Evolutionary conservation across 2,888 invertebrate genomes (phyloP).

Genomic region (Tetragnatha montana): DNA sequence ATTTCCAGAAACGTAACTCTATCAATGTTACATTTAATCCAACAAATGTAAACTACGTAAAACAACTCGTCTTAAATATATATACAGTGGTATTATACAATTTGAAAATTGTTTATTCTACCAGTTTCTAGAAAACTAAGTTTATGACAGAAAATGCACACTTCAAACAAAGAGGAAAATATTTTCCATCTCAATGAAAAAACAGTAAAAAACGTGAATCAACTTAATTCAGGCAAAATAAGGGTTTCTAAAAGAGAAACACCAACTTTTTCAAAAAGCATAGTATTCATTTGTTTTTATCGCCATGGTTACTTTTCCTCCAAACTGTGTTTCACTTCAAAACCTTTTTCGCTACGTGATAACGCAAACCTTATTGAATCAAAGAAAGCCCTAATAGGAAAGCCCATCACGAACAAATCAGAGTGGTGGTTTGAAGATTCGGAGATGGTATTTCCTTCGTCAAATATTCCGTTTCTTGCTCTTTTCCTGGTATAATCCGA

Average conservation of each 20-base stretch:
- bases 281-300: background rate
- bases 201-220: too few relatives aligned
- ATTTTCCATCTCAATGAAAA: too few relatives aligned
- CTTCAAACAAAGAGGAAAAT: too few relatives aligned
- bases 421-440: background rate
- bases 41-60: too few relatives aligned
- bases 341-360: background rate
- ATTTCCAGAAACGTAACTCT: too few relatives aligned
- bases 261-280: background rate
- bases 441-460: background rate
- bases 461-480: background rate
- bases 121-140: too few relatives aligned
- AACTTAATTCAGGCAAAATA: too few relatives aligned
- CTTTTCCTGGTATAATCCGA: background rate
- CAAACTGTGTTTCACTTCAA: background rate
- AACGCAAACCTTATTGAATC: background rate
- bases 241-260: background rate
- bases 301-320: background rate
- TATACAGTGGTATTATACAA: too few relatives aligned
- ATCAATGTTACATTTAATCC: too few relatives aligned
- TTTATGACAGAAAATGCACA: too few relatives aligned
- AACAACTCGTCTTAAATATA: too few relatives aligned
- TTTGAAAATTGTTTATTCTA: too few relatives aligned
- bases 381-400: background rate
- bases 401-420: background rate